Conservation (phyloP, 64 coral and sea anemone genomes). For the Acropora yongei region DNA sequence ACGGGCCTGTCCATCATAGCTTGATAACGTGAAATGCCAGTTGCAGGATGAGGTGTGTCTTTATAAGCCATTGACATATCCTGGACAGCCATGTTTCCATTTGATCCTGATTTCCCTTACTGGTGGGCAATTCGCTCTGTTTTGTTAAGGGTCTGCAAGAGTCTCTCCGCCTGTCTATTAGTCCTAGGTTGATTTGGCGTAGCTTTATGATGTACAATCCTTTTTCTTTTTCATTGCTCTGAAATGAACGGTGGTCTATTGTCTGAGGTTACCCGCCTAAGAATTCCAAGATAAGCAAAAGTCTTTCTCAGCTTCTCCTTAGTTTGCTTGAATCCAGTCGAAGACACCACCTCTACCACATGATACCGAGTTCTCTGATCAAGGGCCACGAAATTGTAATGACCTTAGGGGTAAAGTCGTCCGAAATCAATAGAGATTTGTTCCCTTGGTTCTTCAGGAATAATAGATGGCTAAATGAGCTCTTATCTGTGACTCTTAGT, state of each 20-base stretch:
- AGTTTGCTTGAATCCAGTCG: neutral
- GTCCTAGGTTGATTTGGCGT: slow-evolving; percentile 37
- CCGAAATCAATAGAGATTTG: slow-evolving; percentile 45
- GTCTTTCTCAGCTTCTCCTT: slow-evolving; percentile 9
- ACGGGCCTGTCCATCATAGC: no score
- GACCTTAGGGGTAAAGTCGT: slow-evolving; percentile 58
- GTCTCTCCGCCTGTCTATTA: slow-evolving; percentile 38
- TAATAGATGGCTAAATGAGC: slow-evolving; percentile 51
- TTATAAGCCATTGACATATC: no score
- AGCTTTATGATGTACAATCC: slow-evolving; percentile 42
- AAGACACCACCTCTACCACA: slow-evolving; percentile 14
- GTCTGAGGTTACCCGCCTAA: neutral
- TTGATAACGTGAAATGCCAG: no score
- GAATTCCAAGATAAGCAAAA: slow-evolving; percentile 39
- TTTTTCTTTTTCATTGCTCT: slow-evolving; percentile 10
- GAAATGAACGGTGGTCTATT: neutral
- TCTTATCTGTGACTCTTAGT: slow-evolving; percentile 31
- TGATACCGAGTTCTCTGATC: slow-evolving; percentile 44
- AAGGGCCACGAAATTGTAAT: slow-evolving; percentile 43
- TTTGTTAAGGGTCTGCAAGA: neutral
- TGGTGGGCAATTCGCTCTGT: no score
- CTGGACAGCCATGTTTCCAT: no score
- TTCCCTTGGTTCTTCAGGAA: slow-evolving; percentile 47
- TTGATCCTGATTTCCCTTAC: no score
- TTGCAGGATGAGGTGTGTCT: no score